phyloP scores from a whole-genome alignment of 2,113 vertebrate genomes.

The Urocynchramus pylzowi region DNA sequence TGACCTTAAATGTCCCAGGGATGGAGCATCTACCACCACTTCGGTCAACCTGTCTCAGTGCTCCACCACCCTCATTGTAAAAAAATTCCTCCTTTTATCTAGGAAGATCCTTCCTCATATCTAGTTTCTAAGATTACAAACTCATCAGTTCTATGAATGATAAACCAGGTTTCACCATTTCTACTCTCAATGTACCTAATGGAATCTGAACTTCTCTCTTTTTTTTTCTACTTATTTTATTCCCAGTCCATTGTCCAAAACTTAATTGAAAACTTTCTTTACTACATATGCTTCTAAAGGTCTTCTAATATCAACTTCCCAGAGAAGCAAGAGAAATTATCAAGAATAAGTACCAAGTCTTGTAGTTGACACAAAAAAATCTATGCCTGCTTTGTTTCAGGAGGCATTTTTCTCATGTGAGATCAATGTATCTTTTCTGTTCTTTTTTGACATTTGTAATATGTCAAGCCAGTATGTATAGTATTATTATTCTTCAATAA shows the following conservation, averaged over 20 bases:
- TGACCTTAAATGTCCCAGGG: too few relatives aligned
- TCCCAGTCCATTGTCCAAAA: not conserved
- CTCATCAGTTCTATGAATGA: not conserved
- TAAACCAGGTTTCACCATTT: not conserved
- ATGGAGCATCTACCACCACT: not conserved
- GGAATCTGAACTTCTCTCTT: not conserved
- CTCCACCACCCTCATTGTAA: rapidly evolving
- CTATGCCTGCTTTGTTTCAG: not conserved
- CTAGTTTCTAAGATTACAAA: not conserved
- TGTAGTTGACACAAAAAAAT: not conserved
- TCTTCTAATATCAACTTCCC: not conserved
- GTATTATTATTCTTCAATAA: not conserved
- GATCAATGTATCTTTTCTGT: not conserved
- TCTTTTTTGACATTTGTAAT: not conserved
- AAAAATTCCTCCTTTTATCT: not conserved
- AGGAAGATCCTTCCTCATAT: not conserved
- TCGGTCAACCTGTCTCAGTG: not conserved
- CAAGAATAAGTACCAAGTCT: not conserved
- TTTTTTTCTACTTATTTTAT: not conserved
- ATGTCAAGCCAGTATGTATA: not conserved
- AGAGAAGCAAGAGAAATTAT: not conserved
- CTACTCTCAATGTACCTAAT: not conserved
- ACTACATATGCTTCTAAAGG: not conserved
- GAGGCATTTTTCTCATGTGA: not conserved
- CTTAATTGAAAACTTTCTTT: not conserved